A percentile compares a stretch with the other conserved stretches of the same genome.
phyloP scores from a whole-genome alignment of 2,113 vertebrate species.

The Clinocottus analis region DNA sequence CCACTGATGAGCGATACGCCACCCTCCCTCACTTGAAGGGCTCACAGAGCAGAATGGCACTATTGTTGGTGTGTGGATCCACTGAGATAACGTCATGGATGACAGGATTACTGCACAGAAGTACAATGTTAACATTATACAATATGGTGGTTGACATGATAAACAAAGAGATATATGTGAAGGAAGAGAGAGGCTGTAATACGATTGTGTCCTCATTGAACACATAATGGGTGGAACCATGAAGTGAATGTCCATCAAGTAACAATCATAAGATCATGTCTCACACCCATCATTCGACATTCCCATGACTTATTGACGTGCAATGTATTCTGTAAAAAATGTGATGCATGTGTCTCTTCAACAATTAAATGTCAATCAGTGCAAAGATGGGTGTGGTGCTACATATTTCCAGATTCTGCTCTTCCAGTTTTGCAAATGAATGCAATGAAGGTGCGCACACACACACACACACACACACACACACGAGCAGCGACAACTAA shows the following conservation, averaged over 20 bases:
- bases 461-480: constrained; percentile 13
- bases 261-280: constrained; percentile 1
- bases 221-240: not conserved
- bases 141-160: not conserved
- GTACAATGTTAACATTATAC: constrained; percentile 10
- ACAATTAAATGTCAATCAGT: constrained; percentile 49
- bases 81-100: constrained; percentile 29
- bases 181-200: not conserved
- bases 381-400: constrained; percentile 60
- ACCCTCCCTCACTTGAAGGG: constrained; percentile 15
- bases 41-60: constrained; percentile 19
- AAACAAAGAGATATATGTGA: not conserved
- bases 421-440: constrained; percentile 60
- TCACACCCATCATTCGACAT: constrained; percentile 37
- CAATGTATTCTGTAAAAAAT: constrained; percentile 27
- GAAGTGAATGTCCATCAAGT: not conserved
- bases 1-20: constrained; percentile 12
- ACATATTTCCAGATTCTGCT: constrained; percentile 52
- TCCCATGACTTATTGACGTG: constrained; percentile 31
- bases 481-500: constrained; percentile 28
- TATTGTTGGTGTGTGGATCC: constrained; percentile 22
- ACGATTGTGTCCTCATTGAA: not conserved
- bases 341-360: constrained; percentile 8
- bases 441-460: constrained; percentile 10
- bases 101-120: constrained; percentile 20